Evolutionary conservation across 2,113 vertebrate species (phyloP), one percentile per base, ranked within the genome.

Genomic region (Epinephelus cyanopodus): DNA sequence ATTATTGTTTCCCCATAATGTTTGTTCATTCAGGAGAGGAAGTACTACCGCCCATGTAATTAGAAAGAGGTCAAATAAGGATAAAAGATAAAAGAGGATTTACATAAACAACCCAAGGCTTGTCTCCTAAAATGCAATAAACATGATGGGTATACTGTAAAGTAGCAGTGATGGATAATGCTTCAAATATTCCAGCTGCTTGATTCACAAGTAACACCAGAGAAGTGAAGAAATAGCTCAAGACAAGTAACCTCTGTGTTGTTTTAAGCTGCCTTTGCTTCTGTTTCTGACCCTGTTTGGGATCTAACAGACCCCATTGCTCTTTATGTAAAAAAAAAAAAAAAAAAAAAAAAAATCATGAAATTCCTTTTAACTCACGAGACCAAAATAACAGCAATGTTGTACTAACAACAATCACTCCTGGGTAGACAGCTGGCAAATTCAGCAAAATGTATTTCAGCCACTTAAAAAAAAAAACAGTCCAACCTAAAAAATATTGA

Each of bases 1-100:
- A 81, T 79, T 74, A 65, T 68, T 87, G 67, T 84, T 64, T 52
- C 52, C 21, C 48, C 52, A 39, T 72, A 73, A 82, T 62, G 42
- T 74, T 74, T 27, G 68, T 50, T 74, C 27, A 42, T 78, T 85
- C 58, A 65, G 25, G n/a, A 58, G 61, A 29, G 33, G 42, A 66
- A 53, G 33, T 23, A 27, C 6, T 4, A 14, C 9, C 12, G 15
- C 21, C 14, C 5, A 82, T 61, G 42, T 70, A 37, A 69, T 85
- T 76, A 75, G 14, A n/a, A 69, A 42, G n/a, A 29, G 33, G 25
- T 63, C 37, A 81, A 19, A 70, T 52, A 13, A 77, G 21, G 53
- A 50, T n/a, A 53, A 70, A 60, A 37, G 19, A 63, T 29, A n/a
- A 8, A 29, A 3, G 23, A 29, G 25, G 25, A 79, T 27, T 58